Evolutionary conservation across 1,140 invertebrate genomes (phyloP), one percentile per base, ranked within the genome.

Genomic region (Cydia fagiglandana): DNA sequence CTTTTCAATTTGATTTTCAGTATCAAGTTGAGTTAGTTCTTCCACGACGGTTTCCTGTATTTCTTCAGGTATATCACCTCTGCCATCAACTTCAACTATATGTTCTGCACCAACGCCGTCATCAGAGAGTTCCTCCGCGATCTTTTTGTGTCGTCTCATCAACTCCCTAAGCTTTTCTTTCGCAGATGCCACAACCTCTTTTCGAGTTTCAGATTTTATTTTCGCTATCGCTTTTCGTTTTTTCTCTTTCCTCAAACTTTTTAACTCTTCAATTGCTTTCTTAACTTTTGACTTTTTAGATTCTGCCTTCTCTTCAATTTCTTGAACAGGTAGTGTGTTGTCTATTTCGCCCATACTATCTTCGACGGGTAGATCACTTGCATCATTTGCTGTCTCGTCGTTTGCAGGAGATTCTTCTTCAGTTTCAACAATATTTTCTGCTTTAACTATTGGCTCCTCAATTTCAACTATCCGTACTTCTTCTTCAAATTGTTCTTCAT

Each of bases 111-210:
- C 13, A 80, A 50, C 80, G 84, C 79, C 80, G 83, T 81, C 85
- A 75, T 87, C 83, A n/a, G 87, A 83, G 74, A 91, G 83, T 79
- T 92, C 86, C 34, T 87, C 84, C 20, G 91, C 87, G 45, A 92
- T 86, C 82, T 93, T 84, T 85, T 92, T 93, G 77, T 93, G 93
- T 6, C 90, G 86, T 79, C 88, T 89, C 86, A 93, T 93, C 74
- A 93, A 87, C 84, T 93, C 93, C 82, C 87, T 93, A 66, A 93
- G 81, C 80, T 93, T 93, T 79, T 93, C 92, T 86, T 93, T 93
- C 0, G 93, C 91, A 20, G 92, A 93, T 30, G 89, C 91, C 4
- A 91, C 87, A 28, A 93, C 87, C 81, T 92, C 91, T 76, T 85
- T 90, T 20, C 89, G 85, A 20, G 91, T 93, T 86, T 91, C 89